Base-by-base conservation (phyloP, 2,113 vertebrate genomes). In the Butorides virescens region DNA sequence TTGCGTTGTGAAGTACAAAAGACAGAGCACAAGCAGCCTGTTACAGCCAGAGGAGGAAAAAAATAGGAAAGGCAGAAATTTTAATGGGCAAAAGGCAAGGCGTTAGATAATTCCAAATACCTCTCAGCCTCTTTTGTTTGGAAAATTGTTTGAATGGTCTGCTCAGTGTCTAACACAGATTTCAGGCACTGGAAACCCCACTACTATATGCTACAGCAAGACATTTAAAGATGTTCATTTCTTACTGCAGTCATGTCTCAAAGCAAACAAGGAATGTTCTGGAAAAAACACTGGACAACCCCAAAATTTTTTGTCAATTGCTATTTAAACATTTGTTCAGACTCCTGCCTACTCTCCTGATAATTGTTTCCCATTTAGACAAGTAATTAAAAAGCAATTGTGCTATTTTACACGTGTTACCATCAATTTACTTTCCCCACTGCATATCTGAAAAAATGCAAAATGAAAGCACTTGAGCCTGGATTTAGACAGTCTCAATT, bases 381-480 rank as follows among this genome's bases (percentile, higher is more conserved):
- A 73, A 88, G 92, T 96, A 97, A 96, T 96, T 96, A 96, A 97
- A 94, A 95, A 90, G 90, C 82, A 95, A 92, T 90, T 95, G 90
- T 63, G 85, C 29, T 71, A 74, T 96, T 96, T 94, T 46, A 88
- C 70, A 89, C 0, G 5, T 53, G 55, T 75, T 96, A 67, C 83
- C 61, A 94, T 46, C 67, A 65, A 87, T 90, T 89, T 55, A 58
- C 39, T 94, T 90, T 85, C 58, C 74, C 74, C 47, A 42, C 70
- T 27, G 67, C 39, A 0, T 61, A 73, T 68, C 81, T 58, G 68
- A 75, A 91, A 93, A 92, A 63, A 65, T 7, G 34, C 68, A 92
- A 89, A 94, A 91, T 22, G 52, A 92, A 95, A 70, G 52, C 80
- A 61, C 84, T 89, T 68, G 47, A 93, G 76, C 52, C 52, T 74